Evolutionary conservation across 2,888 invertebrate species (phyloP), one percentile per base, ranked within the genome.

Genomic region (Leucoptera coffeella): DNA sequence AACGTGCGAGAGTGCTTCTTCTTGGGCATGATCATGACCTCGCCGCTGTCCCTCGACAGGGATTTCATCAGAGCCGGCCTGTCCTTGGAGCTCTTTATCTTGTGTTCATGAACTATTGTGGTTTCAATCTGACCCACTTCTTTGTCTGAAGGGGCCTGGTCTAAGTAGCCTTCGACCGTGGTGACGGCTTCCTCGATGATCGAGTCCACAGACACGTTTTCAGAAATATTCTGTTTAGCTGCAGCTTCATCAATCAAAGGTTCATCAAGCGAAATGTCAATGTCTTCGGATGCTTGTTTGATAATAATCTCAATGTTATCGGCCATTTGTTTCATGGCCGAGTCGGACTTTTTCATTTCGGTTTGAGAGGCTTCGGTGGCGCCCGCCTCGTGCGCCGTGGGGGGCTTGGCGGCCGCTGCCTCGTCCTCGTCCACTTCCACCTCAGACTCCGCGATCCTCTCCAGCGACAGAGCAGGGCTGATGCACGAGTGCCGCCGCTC

Each of bases 301-400:
- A 69, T 69, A 12, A 69, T 69, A 11, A 69, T 69, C 50, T 69
- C 69, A 28, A 69, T 69, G 33, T 69, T 69, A 33, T 69, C 69
- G 30, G 69, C 69, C 65, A 69, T 69, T 49, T 69, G 57, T 38
- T 69, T 69, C 67, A 69, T 69, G 5, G 67, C 53, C 3, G 69
- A 69, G 31, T 69, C 69, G 3, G 69, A 69, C 41, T 67, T 69
- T 31, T 67, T 67, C 31, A 69, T 42, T 32, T 53, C 56, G 24
- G 38, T 31, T 31, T 39, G 40, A 4, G 27, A 33, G n/a, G n/a
- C n/a, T 33, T 51, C 47, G 13, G 37, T 33, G 13, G 38, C 28
- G 28, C 43, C 42, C 11, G 37, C 34, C 15, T 32, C 39, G 28
- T 45, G 40, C 11, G 33, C 24, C 13, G 39, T 30, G 25, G 39